These are phyloP conservation scores for Aotus griseimembra DNA, from an alignment of 2,797 vertebrate genomes.

Conservation along the genomic window DNA sequence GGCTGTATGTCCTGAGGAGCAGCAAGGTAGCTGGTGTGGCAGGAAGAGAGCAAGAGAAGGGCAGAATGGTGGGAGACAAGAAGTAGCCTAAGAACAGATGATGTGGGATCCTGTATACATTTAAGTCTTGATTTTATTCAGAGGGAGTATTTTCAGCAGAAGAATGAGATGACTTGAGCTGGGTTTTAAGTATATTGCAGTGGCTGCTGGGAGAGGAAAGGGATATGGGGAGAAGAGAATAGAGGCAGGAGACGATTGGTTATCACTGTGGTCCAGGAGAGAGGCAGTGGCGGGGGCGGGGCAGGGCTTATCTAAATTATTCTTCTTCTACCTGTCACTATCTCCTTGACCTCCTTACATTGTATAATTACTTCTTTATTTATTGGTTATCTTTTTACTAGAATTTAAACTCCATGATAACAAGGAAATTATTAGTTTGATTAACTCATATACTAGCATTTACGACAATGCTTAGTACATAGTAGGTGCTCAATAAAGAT, in stretches of 20 bases:
- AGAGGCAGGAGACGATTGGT: not conserved
- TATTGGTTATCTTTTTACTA: not conserved
- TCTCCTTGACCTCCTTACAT: not conserved
- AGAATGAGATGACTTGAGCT: not conserved
- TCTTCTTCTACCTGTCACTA: not conserved
- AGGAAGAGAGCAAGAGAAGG: not conserved
- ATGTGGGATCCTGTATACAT: not conserved
- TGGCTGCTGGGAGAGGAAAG: not conserved
- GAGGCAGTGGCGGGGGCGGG: not conserved
- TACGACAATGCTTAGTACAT: not conserved
- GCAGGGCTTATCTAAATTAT: not conserved
- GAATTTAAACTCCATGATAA: not conserved
- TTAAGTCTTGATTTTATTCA: not conserved
- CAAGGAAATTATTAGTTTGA: not conserved
- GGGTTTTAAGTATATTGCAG: not conserved
- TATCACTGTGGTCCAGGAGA: not conserved
- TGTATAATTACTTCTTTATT: not conserved
- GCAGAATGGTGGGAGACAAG: rapidly evolving
- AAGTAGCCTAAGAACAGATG: not conserved
- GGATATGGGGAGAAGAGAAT: not conserved
- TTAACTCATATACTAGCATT: not conserved
- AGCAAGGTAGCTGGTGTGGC: too few relatives aligned
- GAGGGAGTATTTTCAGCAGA: not conserved
- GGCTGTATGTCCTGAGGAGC: not conserved
- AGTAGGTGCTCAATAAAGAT: not conserved